Conservation (phyloP, 2,113 vertebrate genomes). For the Corythornis madagascariensis region DNA sequence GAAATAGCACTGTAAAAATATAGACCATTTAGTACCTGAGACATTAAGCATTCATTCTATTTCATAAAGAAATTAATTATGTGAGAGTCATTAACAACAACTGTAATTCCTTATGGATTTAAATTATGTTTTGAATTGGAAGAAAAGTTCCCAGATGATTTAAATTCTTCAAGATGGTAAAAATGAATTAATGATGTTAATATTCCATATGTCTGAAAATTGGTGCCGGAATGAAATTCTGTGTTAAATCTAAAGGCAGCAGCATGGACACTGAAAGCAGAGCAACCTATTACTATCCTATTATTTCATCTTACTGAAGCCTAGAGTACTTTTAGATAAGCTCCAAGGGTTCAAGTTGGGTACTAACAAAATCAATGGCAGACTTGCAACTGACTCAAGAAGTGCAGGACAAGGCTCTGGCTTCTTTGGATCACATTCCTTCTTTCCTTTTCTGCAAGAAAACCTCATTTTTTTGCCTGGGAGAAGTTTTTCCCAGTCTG, state of each 20-base stretch:
- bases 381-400: background rate
- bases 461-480: background rate
- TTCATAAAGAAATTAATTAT: conserved; percentile 28
- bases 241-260: background rate
- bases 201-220: background rate
- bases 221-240: background rate
- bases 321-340: background rate
- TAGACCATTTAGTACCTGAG: conserved; percentile 34
- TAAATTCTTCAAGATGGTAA: background rate
- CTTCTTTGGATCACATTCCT: background rate
- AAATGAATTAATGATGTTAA: conserved; percentile 22
- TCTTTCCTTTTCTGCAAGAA: background rate
- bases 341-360: background rate
- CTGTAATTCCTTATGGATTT: background rate
- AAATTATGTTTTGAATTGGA: conserved; percentile 7
- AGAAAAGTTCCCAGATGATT: background rate
- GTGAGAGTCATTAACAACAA: conserved; percentile 34
- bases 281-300: background rate
- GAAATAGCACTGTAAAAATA: conserved; percentile 14
- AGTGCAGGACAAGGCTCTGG: background rate
- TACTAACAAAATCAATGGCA: background rate
- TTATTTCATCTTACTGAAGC: background rate
- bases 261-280: background rate
- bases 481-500: background rate
- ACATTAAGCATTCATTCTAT: conserved; percentile 5